Base-by-base conservation (phyloP, 2,113 vertebrate species). In the Hippolais icterina region DNA sequence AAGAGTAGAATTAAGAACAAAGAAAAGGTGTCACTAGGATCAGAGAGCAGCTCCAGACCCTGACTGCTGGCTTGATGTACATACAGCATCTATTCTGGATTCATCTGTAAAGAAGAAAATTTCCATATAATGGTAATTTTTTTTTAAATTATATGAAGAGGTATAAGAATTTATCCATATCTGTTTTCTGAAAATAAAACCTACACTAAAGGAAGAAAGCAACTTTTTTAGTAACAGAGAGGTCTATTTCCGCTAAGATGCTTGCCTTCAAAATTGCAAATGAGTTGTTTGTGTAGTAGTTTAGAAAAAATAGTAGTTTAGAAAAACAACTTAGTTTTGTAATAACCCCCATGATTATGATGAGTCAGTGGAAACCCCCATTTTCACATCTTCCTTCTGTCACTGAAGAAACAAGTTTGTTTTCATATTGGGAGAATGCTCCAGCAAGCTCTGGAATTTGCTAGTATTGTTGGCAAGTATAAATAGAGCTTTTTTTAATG, bases 221-320 rank as follows among this genome's bases (percentile, higher is more conserved):
- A 68, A 33, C 9, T 44, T 90, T 44, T 94, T 84, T 86, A 64
- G 35, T 61, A 91, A 90, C 11, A 60, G 85, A 94, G 79, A 17
- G 28, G 42, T 84, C 74, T 94, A 47, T 87, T 94, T 91, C 69
- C 6, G 0, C 65, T 31, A 59, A 82, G 50, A 74, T n/a, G 39
- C 7, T 75, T 53, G 57, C 75, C 66, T 93, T 85, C 61, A 82
- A 84, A 57, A 89, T 46, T 80, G 41, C 63, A 93, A 93, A 93
- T 93, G n/a, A 79, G 41, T 79, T 93, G 79, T 95, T 97, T 96
- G 57, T 93, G 66, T 25, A 10, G 88, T n/a, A n/a, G n/a, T n/a
- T n/a, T n/a, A n/a, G n/a, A n/a, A n/a, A n/a, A 97, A 97, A 96
- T 61, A 83, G 63, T 93, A 59, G 60, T 92, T 93, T 89, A 76